Percentiles rank a stretch among this genome's conserved stretches.
Evolutionary conservation across 1,140 invertebrate genomes (phyloP).

Genomic region (Armadillidium nasatum): DNA sequence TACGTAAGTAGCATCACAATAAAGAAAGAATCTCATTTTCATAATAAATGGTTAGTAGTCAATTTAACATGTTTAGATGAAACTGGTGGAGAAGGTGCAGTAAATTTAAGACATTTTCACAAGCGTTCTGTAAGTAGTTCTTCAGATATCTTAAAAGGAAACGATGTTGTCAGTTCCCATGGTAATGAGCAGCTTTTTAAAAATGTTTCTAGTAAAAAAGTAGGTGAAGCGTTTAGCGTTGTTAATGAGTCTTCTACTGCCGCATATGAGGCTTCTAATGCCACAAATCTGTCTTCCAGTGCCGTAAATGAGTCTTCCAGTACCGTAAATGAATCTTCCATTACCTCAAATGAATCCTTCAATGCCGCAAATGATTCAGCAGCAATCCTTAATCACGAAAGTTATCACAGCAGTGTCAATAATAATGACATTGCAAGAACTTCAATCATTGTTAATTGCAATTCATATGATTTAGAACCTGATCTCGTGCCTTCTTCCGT

Average conservation of each 20-base stretch:
- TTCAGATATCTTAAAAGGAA: background rate
- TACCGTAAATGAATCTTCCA: background rate
- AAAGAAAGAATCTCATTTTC: background rate
- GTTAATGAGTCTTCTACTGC: background rate
- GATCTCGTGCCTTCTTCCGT: background rate
- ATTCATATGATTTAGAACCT: background rate
- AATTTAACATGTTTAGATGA: background rate
- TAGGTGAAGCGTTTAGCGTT: background rate
- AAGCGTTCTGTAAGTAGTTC: background rate
- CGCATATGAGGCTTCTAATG: too few species aligned
- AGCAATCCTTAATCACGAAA: background rate
- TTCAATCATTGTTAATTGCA: background rate
- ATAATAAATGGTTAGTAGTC: background rate
- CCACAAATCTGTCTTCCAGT: background rate
- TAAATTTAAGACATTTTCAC: background rate
- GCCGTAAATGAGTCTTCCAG: background rate
- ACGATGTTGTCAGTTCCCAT: background rate
- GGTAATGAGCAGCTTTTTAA: background rate
- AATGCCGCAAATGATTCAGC: background rate
- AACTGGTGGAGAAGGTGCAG: background rate
- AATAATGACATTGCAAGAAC: background rate
- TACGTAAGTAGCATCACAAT: background rate
- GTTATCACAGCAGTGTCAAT: too few species aligned
- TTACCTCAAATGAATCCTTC: background rate
- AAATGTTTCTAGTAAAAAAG: background rate